Evolutionary conservation across 2,113 vertebrate species (phyloP).

Genomic region (Patagioenas fasciata): DNA sequence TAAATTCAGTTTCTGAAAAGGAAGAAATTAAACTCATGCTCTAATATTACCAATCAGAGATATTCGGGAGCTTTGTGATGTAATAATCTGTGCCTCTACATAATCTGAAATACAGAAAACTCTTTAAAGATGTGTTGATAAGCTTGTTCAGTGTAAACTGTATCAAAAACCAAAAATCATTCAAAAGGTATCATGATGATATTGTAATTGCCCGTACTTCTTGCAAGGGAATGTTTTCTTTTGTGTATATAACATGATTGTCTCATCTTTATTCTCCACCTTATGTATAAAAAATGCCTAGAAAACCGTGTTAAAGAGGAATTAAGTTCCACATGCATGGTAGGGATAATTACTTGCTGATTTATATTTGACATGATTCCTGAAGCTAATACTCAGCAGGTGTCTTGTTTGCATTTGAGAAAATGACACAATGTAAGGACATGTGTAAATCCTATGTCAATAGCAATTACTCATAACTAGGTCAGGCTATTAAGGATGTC

Average conservation of each 20-base stretch:
- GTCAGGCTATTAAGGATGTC: not conserved
- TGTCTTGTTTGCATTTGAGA: constrained; percentile 23
- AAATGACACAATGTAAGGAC: not conserved
- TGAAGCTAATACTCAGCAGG: constrained; percentile 18
- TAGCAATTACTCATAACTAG: constrained; percentile 18
- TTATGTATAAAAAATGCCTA: not conserved
- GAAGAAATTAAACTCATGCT: not conserved
- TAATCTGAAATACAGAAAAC: not conserved
- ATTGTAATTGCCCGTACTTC: not conserved
- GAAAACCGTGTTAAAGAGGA: not conserved
- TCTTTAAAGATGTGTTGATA: not conserved
- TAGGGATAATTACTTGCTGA: constrained; percentile 21
- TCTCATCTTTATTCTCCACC: not conserved
- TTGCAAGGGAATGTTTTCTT: not conserved
- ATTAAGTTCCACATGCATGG: not conserved
- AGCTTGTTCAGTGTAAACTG: not conserved
- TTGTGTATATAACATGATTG: not conserved
- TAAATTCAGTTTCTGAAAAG: not conserved
- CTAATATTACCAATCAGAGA: not conserved
- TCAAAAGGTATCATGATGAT: not conserved
- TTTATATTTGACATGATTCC: constrained; percentile 11
- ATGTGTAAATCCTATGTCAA: constrained; percentile 14
- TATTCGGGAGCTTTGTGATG: not conserved
- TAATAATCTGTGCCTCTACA: not conserved
- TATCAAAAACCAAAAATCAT: not conserved